Percentiles rank a stretch among this genome's conserved stretches.
Evolutionary conservation across 2,113 vertebrate genomes (phyloP).

Genomic region (Burhinus bistriatus): DNA sequence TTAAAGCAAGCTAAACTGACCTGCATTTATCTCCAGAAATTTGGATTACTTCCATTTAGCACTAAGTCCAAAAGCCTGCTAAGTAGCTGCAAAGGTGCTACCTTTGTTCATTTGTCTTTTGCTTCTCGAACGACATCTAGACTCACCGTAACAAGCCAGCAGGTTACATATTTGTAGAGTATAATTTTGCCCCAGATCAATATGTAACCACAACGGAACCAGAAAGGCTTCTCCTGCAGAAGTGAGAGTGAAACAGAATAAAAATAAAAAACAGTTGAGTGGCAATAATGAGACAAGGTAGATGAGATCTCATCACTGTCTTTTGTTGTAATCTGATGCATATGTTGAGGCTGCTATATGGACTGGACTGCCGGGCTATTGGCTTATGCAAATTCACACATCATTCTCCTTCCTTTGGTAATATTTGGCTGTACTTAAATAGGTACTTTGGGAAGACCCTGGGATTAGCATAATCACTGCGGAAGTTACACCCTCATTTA

Average conservation of each 20-base stretch:
- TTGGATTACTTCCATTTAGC: not conserved
- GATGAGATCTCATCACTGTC: not conserved
- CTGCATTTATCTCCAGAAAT: not conserved
- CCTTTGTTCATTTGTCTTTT: not conserved
- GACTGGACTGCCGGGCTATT: not conserved
- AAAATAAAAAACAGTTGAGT: not conserved
- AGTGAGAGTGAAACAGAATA: not conserved
- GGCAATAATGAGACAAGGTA: not conserved
- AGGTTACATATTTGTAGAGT: slow-evolving; percentile 96
- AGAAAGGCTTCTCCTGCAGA: slow-evolving; percentile 85
- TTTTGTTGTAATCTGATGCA: not conserved
- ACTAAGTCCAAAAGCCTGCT: not conserved
- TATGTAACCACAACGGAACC: slow-evolving; percentile 93
- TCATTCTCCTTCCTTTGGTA: not conserved
- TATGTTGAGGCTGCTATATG: not conserved
- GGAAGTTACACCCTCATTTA: not conserved
- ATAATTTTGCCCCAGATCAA: slow-evolving; percentile 91
- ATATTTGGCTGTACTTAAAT: not conserved
- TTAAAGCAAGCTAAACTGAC: not conserved
- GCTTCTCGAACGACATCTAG: not conserved
- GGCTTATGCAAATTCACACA: not conserved
- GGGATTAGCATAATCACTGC: not conserved
- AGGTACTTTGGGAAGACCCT: not conserved
- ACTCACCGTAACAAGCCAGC: slow-evolving; percentile 97
- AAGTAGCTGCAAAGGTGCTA: not conserved